Percentiles rank a stretch among this genome's conserved stretches.
These are phyloP conservation scores for Melitaea cinxia DNA, from an alignment of 1,140 invertebrate species.

Conservation along the genomic window DNA sequence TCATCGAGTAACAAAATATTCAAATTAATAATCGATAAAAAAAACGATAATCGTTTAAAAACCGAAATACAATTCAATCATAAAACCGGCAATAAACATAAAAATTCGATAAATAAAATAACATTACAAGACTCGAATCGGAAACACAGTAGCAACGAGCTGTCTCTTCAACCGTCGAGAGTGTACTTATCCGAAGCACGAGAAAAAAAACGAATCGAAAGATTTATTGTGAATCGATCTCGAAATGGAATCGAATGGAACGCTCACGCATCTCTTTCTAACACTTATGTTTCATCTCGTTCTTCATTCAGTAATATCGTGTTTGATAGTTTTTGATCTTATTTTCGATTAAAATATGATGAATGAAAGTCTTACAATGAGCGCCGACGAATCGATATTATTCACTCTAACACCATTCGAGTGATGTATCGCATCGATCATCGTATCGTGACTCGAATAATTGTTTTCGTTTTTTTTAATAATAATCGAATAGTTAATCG, in stretches of 20 bases:
- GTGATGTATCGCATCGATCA: constrained; percentile 4
- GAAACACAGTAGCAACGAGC: constrained; percentile 70
- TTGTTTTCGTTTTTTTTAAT: constrained; percentile 6
- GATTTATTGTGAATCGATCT: constrained; percentile 77
- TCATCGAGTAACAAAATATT: constrained; percentile 24
- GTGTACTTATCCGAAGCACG: constrained; percentile 54
- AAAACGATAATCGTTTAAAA: constrained; percentile 4
- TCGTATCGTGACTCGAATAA: constrained; percentile 15
- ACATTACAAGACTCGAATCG: constrained; percentile 50
- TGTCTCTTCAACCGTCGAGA: constrained; percentile 57
- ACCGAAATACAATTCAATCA: constrained; percentile 45
- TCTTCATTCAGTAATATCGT: constrained; percentile 54
- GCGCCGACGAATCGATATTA: constrained; percentile 46
- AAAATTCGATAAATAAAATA: constrained; percentile 52
- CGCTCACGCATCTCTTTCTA: constrained; percentile 38
- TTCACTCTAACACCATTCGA: constrained; percentile 40
- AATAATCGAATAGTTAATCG: constrained; percentile 1
- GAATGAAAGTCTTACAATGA: constrained; percentile 61
- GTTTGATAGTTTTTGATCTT: constrained; percentile 54
- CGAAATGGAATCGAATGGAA: constrained; percentile 62
- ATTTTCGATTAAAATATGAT: constrained; percentile 71
- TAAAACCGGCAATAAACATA: constrained; percentile 58
- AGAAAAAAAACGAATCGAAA: constrained; percentile 59
- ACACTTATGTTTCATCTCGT: constrained; percentile 41
- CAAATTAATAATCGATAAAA: background rate